Percentiles rank a stretch among this genome's conserved stretches.
These are phyloP conservation scores for Sebastes nivosus DNA, from an alignment of 2,797 vertebrate genomes.

Conservation along the genomic window DNA sequence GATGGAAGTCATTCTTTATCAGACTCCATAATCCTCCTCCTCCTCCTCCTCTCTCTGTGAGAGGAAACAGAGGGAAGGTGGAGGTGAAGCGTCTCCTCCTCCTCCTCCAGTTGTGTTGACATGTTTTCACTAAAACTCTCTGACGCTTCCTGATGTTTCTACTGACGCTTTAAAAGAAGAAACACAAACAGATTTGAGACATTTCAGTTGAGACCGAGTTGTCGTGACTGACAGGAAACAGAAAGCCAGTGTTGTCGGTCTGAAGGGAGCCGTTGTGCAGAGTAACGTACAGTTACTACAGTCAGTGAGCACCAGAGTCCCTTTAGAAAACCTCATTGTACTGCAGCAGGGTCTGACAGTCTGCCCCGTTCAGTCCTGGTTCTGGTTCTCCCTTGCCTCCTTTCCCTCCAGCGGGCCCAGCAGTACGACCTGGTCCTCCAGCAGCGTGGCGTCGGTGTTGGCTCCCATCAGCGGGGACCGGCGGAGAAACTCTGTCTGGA, in stretches of 20 bases:
- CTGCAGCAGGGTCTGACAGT: background rate
- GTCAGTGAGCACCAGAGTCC: background rate
- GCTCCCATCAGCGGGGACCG: too few relatives aligned
- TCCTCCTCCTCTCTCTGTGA: background rate
- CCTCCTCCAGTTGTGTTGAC: conserved; percentile 21
- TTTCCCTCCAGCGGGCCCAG: background rate
- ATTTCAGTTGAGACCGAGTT: background rate
- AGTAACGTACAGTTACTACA: background rate
- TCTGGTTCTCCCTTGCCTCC: background rate
- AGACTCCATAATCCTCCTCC: conserved; percentile 19
- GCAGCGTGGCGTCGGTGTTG: background rate
- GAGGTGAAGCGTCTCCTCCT: conserved; percentile 41
- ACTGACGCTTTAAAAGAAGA: background rate
- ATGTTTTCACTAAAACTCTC: background rate
- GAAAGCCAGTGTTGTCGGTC: background rate
- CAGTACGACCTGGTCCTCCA: background rate
- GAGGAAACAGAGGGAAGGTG: conserved; percentile 50
- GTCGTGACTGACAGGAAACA: background rate
- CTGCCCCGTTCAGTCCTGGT: background rate
- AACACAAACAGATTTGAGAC: background rate
- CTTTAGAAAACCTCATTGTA: background rate
- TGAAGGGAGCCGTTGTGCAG: background rate
- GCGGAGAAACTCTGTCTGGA: too few relatives aligned
- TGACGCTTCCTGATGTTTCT: background rate
- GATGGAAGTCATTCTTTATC: conserved; percentile 82